Percentiles rank a stretch among this genome's conserved stretches.
Evolutionary conservation across 2,113 vertebrate genomes (phyloP).

Genomic region (Diphyllodes magnificus): DNA sequence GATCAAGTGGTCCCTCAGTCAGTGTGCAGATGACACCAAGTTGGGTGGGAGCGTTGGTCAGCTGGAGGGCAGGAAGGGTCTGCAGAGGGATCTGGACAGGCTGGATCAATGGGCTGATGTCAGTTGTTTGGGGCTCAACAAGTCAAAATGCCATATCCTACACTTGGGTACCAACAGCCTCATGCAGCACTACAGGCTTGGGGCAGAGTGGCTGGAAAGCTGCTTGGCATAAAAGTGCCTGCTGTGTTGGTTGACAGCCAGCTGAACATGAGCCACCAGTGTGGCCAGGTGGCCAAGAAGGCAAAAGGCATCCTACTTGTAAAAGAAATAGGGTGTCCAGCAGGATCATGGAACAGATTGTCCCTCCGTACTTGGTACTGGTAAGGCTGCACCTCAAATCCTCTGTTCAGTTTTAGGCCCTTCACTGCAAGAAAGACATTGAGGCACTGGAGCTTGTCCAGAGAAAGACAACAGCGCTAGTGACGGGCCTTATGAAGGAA

Average conservation of each 20-base stretch:
- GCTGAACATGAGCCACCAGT: background rate
- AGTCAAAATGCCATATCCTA: background rate
- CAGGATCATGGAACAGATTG: background rate
- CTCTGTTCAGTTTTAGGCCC: background rate
- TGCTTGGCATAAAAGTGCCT: background rate
- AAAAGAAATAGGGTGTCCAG: background rate
- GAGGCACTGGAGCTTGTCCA: background rate
- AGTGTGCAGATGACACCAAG: background rate
- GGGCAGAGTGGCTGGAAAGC: background rate
- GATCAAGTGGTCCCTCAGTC: accelerated
- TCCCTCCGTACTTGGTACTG: background rate
- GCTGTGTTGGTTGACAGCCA: background rate
- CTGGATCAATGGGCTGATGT: accelerated
- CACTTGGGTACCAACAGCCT: background rate
- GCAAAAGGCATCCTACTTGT: too few relatives aligned
- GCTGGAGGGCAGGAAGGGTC: background rate
- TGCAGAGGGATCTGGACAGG: background rate
- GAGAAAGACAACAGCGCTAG: accelerated
- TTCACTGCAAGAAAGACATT: background rate
- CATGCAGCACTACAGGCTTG: background rate
- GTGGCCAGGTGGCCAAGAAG: background rate
- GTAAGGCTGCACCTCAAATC: background rate
- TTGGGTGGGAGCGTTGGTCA: background rate
- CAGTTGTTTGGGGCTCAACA: background rate
- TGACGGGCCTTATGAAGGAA: background rate